Base-by-base conservation (phyloP, 1,140 invertebrate species). In the Odontomachus brunneus region DNA sequence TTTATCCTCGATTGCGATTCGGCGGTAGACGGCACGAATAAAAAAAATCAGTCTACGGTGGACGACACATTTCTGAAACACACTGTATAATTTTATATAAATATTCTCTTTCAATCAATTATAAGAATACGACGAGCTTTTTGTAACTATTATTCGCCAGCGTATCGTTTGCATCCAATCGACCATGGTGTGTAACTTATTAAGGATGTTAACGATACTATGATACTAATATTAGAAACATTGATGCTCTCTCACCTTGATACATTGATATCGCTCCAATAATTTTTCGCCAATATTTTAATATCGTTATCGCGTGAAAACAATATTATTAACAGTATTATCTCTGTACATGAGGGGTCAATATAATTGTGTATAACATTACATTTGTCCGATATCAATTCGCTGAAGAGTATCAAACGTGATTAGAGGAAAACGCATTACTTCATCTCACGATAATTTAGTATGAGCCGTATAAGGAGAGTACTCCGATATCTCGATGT, bases 401-500 rank as follows among this genome's bases (percentile, higher is more conserved):
- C 29, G 22, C 14, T 15, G 38, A 73, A 3, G 22, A 73, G 69
- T 57, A 19, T 69, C 55, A 57, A 78, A 26, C 2, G 12, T 44
- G 29, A 69, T 69, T 24, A 78, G 29, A 55, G 49, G 26, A 53
- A 55, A 78, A 57, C 19, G 74, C 74, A 67, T 57, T 55, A 69
- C 65, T 69, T 65, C 26, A 44, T 76, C 63, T 78, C 22, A 22
- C 19, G 22, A 69, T 44, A 69, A 69, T 69, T 69, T 24, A 75
- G 29, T 65, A 9, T 65, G 49, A 69, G 51, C 22, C 49, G 49
- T 55, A 44, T 19, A 44, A 55, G 33, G 19, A 62, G n/a, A 49
- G 24, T 78, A 69, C 19, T 33, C 69, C 49, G 63, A 57, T 69
- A 57, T 57, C 63, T 78, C 63, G 12, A 69, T 57, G 63, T 76